phyloP scores from a whole-genome alignment of 2,797 vertebrate species.

The Premnoplex brunnescens region DNA sequence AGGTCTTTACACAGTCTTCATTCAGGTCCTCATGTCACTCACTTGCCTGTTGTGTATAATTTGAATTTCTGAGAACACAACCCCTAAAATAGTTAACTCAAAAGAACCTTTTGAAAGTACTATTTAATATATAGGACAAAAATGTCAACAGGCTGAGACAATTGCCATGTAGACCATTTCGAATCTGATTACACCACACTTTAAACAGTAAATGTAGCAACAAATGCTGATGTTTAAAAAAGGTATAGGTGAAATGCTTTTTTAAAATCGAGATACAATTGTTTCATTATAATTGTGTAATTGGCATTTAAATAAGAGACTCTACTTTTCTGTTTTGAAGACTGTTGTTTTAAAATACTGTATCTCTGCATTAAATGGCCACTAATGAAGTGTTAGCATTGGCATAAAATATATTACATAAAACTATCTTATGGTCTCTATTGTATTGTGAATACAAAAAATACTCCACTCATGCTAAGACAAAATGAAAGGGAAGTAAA shows the following conservation, averaged over 20 bases:
- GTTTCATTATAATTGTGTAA: neutral
- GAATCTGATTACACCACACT: neutral
- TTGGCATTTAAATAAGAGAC: neutral
- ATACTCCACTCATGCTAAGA: neutral
- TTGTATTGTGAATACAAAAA: neutral
- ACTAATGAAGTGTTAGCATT: neutral
- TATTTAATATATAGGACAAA: neutral
- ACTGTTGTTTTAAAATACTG: neutral
- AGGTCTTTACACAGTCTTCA: neutral
- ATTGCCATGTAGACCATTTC: neutral
- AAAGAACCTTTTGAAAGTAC: neutral
- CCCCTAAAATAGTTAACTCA: neutral
- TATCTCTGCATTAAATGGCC: neutral
- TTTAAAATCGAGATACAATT: neutral
- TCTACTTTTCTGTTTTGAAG: neutral
- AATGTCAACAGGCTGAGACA: neutral
- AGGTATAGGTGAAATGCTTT: neutral
- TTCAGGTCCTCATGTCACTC: neutral
- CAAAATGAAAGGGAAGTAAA: neutral
- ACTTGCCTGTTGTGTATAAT: neutral
- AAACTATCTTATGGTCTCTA: neutral
- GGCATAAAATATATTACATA: neutral
- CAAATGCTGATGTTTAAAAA: neutral
- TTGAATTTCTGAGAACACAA: neutral
- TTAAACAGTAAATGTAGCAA: neutral